Percentiles rank a stretch among this genome's conserved stretches.
These are phyloP conservation scores for Syngnathus rostellatus DNA, from an alignment of 2,797 vertebrate species.

Conservation along the genomic window DNA sequence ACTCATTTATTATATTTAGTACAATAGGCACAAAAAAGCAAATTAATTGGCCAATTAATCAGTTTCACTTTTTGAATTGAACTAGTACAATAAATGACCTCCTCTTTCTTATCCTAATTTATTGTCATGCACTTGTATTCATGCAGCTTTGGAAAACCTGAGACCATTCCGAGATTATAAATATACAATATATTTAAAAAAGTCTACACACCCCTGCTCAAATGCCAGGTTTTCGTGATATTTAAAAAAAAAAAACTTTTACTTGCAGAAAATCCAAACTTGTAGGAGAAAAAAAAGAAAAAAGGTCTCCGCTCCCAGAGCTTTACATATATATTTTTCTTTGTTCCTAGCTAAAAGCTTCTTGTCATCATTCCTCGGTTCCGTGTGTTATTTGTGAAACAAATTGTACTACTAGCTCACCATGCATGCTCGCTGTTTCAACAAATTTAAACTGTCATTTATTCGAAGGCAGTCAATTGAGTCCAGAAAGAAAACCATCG, in stretches of 20 bases:
- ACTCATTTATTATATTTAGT: not conserved
- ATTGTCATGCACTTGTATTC: not conserved
- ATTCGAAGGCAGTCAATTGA: not conserved
- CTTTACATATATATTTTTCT: not conserved
- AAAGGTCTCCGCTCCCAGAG: not conserved
- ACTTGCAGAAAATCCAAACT: not conserved
- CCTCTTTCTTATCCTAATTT: not conserved
- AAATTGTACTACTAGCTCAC: slow-evolving; percentile 24
- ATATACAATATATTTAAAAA: not conserved
- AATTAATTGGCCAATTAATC: too few species aligned
- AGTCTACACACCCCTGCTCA: not conserved
- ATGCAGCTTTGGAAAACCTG: not conserved
- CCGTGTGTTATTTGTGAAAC: not conserved
- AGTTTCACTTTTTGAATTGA: too few species aligned
- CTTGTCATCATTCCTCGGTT: not conserved
- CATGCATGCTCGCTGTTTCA: slow-evolving; percentile 27
- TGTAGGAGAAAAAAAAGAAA: not conserved
- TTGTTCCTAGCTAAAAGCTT: not conserved
- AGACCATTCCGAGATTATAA: not conserved
- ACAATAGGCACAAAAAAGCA: not conserved
- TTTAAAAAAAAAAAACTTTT: not conserved
- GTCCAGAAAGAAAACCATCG: not conserved
- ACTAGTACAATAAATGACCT: too few species aligned
- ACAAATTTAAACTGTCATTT: slow-evolving; percentile 7
- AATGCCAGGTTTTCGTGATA: not conserved